Percentiles rank a stretch among this genome's conserved stretches.
These are phyloP conservation scores for Brachionus asplanchnoidis DNA, from an alignment of 1,140 invertebrate genomes.

Conservation along the genomic window DNA sequence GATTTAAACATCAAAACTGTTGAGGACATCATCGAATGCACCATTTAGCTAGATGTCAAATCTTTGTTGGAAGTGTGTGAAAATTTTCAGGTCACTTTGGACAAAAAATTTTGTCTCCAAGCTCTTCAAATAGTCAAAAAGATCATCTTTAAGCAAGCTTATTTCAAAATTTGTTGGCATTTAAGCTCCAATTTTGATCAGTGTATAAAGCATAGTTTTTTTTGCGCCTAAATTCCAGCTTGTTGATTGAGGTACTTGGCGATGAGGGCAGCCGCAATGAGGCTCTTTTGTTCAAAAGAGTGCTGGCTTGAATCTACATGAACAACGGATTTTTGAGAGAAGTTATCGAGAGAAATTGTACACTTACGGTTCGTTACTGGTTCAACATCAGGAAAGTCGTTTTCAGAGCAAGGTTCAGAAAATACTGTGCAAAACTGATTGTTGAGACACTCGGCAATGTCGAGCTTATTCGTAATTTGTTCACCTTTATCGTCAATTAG, in stretches of 20 bases:
- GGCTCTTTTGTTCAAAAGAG: background rate
- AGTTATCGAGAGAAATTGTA: too few relatives aligned
- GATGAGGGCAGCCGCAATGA: background rate
- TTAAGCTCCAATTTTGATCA: slow-evolving; percentile 30
- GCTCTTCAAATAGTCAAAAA: background rate
- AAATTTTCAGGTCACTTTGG: background rate
- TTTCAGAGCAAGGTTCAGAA: too few relatives aligned
- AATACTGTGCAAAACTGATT: too few relatives aligned
- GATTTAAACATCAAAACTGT: background rate
- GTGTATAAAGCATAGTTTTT: background rate
- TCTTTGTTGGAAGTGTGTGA: background rate
- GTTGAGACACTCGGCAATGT: too few relatives aligned
- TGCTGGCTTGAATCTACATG: background rate
- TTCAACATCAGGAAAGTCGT: too few relatives aligned
- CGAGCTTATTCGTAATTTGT: too few relatives aligned
- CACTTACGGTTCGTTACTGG: too few relatives aligned
- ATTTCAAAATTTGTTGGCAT: slow-evolving; percentile 15
- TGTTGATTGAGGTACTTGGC: background rate
- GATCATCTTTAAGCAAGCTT: background rate
- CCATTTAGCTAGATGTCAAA: background rate
- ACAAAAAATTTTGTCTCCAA: background rate
- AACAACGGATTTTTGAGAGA: too few relatives aligned
- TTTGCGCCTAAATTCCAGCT: background rate
- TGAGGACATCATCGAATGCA: background rate
- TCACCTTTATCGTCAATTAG: too few relatives aligned